phyloP scores from a whole-genome alignment of 2,113 vertebrate genomes.

The Oenanthe melanoleuca region DNA sequence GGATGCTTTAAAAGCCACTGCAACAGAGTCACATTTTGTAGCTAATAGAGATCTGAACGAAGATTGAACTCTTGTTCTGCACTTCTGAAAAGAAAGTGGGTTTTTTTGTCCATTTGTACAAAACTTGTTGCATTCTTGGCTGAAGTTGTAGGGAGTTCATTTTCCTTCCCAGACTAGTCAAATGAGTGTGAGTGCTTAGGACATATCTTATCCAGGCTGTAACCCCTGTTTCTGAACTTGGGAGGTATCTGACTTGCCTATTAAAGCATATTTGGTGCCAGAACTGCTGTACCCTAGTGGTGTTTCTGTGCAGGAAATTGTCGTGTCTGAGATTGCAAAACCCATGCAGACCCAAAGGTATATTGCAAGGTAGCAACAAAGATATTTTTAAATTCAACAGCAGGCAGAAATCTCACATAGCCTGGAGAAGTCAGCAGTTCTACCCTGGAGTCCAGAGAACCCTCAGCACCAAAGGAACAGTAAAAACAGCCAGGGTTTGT shows the following conservation, averaged over 20 bases:
- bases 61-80: background rate
- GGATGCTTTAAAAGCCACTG: background rate
- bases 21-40: background rate
- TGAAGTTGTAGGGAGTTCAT: background rate
- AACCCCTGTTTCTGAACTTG: background rate
- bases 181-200: background rate
- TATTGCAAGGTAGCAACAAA: background rate
- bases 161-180: background rate
- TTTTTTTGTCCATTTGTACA: background rate
- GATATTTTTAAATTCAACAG: background rate
- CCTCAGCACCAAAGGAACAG: background rate
- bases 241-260: background rate
- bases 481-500: background rate
- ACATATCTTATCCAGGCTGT: background rate
- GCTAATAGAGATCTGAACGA: background rate
- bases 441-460: background rate
- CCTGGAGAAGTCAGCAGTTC: background rate
- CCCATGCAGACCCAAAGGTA: background rate
- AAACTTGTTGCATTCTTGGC: background rate
- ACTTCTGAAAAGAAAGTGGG: fast-evolving
- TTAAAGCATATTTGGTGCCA: background rate
- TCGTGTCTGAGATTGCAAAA: background rate
- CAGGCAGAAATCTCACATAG: background rate
- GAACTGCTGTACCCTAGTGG: fast-evolving
- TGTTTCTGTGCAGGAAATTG: background rate